Conservation (phyloP, 92 coral and sea anemone genomes). For the Galaxea fascicularis region DNA sequence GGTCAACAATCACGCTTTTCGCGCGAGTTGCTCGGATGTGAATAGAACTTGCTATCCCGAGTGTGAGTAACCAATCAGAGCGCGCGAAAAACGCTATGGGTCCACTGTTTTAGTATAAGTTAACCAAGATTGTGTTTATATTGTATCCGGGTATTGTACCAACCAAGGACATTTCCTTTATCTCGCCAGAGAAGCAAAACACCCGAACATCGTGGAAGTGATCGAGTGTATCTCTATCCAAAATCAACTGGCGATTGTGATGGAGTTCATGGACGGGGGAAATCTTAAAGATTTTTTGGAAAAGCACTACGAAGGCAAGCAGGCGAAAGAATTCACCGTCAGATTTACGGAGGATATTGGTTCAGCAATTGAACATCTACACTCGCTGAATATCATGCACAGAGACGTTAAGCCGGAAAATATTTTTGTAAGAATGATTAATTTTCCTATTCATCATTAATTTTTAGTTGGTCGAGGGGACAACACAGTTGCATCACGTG, state of each 20-base stretch:
- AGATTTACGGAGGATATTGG: slow-evolving; percentile 72
- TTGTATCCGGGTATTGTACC: background rate
- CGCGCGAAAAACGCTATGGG: too few relatives aligned
- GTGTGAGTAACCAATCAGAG: too few relatives aligned
- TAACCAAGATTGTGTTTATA: too few relatives aligned
- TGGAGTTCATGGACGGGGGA: slow-evolving; percentile 75
- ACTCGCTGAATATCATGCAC: slow-evolving; percentile 58
- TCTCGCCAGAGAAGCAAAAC: slow-evolving; percentile 59
- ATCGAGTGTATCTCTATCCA: slow-evolving; percentile 64
- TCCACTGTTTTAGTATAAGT: too few relatives aligned
- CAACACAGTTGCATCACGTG: too few relatives aligned
- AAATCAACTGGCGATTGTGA: slow-evolving; percentile 69
- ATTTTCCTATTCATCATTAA: background rate
- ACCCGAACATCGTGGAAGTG: slow-evolving; percentile 67
- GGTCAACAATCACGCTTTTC: too few relatives aligned
- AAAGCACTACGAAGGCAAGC: slow-evolving; percentile 30
- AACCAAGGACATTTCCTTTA: background rate
- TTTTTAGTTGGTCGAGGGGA: too few relatives aligned
- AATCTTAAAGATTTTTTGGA: slow-evolving; percentile 51
- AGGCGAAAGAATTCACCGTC: slow-evolving; percentile 48
- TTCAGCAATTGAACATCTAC: slow-evolving; percentile 70
- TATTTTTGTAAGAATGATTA: slow-evolving; percentile 56
- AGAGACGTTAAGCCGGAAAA: slow-evolving; percentile 78
- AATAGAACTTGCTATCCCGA: too few relatives aligned
- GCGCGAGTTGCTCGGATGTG: too few relatives aligned